These are phyloP conservation scores for Solen grandis DNA, from an alignment of 1,140 invertebrate species.

Conservation along the genomic window DNA sequence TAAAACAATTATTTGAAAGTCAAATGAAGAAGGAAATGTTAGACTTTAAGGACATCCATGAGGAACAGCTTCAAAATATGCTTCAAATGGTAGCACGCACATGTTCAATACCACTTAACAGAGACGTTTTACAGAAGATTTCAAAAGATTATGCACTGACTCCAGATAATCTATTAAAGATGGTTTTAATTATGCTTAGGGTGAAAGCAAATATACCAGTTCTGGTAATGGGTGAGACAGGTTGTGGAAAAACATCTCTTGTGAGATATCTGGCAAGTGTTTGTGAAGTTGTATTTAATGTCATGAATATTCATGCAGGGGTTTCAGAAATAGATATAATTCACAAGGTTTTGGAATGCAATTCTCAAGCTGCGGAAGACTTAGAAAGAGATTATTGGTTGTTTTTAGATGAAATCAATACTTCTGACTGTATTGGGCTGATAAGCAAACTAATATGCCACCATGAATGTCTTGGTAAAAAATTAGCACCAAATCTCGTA, in stretches of 20 bases:
- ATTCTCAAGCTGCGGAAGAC: neutral
- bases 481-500: constrained; percentile 52
- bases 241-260: constrained; percentile 74
- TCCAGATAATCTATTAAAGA: constrained; percentile 67
- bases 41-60: constrained; percentile 35
- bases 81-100: constrained; percentile 52
- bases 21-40: constrained; percentile 45
- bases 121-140: constrained; percentile 11
- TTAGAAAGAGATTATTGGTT: constrained; percentile 30
- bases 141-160: constrained; percentile 59
- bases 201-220: constrained; percentile 66
- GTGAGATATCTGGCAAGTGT: constrained; percentile 64
- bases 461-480: constrained; percentile 37
- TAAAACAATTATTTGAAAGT: constrained; percentile 55
- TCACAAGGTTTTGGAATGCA: neutral
- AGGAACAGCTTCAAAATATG: constrained; percentile 38
- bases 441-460: constrained; percentile 56
- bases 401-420: constrained; percentile 64
- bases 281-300: constrained; percentile 42
- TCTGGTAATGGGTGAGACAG: constrained; percentile 76
- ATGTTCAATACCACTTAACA: neutral
- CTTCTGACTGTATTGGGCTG: constrained; percentile 53
- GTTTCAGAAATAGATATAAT: constrained; percentile 9
- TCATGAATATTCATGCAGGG: constrained; percentile 60
- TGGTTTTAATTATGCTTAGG: constrained; percentile 63